Conservation (phyloP, 2,797 vertebrate genomes). For the Pangasius krempfi region DNA sequence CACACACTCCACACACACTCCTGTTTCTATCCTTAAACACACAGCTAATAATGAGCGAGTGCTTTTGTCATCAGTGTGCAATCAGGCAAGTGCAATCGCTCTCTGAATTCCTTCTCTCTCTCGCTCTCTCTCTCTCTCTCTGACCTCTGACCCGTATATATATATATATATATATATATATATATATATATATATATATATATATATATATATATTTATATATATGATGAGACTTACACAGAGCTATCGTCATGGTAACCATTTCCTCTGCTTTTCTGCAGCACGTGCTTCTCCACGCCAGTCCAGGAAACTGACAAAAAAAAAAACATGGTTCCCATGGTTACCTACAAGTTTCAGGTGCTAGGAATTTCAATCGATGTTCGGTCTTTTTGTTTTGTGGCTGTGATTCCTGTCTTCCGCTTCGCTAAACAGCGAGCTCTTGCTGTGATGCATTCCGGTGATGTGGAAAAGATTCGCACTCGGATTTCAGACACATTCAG, state of each 20-base stretch:
- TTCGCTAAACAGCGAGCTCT: not conserved
- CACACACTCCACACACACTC: slow-evolving; percentile 28
- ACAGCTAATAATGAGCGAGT: not conserved
- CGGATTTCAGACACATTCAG: not conserved
- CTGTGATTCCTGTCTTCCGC: not conserved
- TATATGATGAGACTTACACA: not conserved
- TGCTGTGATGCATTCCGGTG: not conserved
- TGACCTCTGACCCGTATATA: not conserved
- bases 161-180: slow-evolving; percentile 18
- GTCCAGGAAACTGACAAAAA: slow-evolving; percentile 52
- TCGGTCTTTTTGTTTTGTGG: not conserved
- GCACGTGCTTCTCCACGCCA: slow-evolving; percentile 44
- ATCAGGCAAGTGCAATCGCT: not conserved
- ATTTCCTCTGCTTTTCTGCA: slow-evolving; percentile 28
- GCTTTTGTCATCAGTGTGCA: not conserved
- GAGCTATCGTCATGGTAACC: slow-evolving; percentile 13
- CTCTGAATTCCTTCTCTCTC: not conserved
- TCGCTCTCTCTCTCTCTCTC: too few species aligned
- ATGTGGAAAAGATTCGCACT: not conserved
- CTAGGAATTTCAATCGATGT: slow-evolving; percentile 39
- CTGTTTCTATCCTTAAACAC: slow-evolving; percentile 4
- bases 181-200: slow-evolving; percentile 18
- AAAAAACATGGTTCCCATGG: slow-evolving; percentile 60
- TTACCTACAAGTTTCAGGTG: slow-evolving; percentile 56
- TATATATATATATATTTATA: slow-evolving; percentile 8